Conservation (phyloP, 2,113 vertebrate species). For the Solea solea region DNA sequence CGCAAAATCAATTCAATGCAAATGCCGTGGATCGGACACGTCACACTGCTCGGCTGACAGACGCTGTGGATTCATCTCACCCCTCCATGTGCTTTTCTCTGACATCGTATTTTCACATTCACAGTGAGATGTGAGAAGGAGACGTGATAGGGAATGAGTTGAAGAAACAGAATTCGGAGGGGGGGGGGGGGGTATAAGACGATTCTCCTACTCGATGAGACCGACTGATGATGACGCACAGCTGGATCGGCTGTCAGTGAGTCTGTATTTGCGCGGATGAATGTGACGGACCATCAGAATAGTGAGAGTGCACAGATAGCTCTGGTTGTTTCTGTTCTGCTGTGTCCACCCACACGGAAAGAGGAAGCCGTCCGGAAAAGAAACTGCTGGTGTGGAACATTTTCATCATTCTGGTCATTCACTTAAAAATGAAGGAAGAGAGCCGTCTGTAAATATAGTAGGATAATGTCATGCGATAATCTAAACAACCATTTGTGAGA, state of each 20-base stretch:
- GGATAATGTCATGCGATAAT: too few species aligned
- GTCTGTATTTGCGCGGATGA: conserved; percentile 16
- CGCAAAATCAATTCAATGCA: neutral
- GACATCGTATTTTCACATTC: neutral
- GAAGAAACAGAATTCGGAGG: neutral
- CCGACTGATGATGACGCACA: conserved; percentile 2
- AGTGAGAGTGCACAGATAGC: neutral
- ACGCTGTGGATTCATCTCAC: neutral
- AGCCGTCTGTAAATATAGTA: too few species aligned
- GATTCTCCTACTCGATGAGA: neutral
- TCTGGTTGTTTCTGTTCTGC: neutral
- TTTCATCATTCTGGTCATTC: neutral
- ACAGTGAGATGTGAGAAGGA: neutral
- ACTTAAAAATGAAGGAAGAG: too few species aligned
- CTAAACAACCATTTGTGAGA: too few species aligned
- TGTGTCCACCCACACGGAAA: neutral
- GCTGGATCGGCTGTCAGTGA: conserved; percentile 12
- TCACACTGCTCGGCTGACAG: conserved; percentile 1
- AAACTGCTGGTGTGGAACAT: neutral
- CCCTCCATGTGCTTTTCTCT: neutral
- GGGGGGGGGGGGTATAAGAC: neutral
- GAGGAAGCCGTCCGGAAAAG: neutral
- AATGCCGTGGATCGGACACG: neutral
- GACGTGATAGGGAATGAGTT: neutral
- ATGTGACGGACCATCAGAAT: conserved; percentile 5